These are phyloP conservation scores for Stichodactyla helianthus DNA, from an alignment of 64 coral and sea anemone genomes.

Conservation along the genomic window DNA sequence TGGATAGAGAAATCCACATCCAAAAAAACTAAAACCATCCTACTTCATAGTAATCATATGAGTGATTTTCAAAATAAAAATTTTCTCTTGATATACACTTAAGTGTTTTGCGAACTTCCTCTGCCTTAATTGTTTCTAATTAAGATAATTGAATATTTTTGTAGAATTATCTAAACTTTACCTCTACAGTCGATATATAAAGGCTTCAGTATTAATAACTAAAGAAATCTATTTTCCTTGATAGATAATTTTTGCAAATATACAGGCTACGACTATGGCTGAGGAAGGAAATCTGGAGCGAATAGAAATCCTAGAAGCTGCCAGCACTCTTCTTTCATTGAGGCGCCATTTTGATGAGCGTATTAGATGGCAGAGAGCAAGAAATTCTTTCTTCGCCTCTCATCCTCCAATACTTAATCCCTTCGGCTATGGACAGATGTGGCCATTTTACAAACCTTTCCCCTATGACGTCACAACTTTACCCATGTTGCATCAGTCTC, in stretches of 20 bases:
- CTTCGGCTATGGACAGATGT: not conserved
- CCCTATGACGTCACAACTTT: slow-evolving; percentile 1
- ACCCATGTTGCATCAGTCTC: not conserved
- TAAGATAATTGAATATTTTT: too few relatives aligned
- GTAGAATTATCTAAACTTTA: too few relatives aligned
- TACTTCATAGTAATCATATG: too few relatives aligned
- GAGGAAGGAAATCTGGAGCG: not conserved
- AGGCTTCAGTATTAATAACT: too few relatives aligned
- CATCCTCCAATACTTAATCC: not conserved
- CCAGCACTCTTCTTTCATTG: slow-evolving; percentile 1
- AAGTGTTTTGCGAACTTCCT: too few relatives aligned
- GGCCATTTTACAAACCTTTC: slow-evolving; percentile 10
- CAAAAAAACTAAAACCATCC: too few relatives aligned
- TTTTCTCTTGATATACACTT: too few relatives aligned
- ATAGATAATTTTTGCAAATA: not conserved
- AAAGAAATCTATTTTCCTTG: not conserved
- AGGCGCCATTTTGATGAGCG: not conserved
- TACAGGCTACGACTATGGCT: not conserved
- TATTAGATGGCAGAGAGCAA: slow-evolving; percentile 21
- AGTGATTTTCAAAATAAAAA: too few relatives aligned
- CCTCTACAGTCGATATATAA: too few relatives aligned
- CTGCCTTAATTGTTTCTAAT: too few relatives aligned
- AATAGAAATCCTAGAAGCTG: slow-evolving; percentile 17
- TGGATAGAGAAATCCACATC: too few relatives aligned
- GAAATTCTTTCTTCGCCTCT: not conserved